phyloP scores from a whole-genome alignment of 1,140 invertebrate genomes.

The Augochlora pura region DNA sequence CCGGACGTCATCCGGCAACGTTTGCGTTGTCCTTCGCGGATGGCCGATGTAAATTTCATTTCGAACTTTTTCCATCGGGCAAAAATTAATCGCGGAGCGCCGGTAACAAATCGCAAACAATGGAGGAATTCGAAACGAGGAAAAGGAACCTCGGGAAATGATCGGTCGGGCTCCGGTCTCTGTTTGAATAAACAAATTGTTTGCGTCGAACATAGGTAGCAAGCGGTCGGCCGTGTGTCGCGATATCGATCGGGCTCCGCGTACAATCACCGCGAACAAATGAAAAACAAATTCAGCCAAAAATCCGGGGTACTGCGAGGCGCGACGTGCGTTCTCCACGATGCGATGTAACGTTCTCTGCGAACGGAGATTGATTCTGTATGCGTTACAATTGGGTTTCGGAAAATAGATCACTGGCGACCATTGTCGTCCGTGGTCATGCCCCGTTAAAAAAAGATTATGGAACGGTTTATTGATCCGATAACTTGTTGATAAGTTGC shows the following conservation, averaged over 20 bases:
- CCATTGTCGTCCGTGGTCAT: neutral
- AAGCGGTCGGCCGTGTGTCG: neutral
- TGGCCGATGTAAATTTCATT: neutral
- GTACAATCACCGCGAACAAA: conserved; percentile 6
- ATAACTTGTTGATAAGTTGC: too few species aligned
- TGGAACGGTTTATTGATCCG: too few species aligned
- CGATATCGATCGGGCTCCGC: neutral
- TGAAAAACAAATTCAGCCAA: conserved; percentile 15
- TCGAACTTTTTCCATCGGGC: neutral
- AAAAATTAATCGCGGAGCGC: neutral
- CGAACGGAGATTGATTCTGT: neutral
- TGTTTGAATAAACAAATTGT: conserved; percentile 8
- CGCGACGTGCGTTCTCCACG: too few species aligned
- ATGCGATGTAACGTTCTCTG: neutral
- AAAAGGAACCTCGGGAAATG: neutral
- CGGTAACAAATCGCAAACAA: neutral
- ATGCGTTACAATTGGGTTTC: neutral
- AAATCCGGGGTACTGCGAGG: neutral
- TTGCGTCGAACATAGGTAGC: neutral
- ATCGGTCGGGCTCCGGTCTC: neutral
- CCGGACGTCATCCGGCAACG: neutral
- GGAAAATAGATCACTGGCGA: neutral
- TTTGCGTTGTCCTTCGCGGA: neutral
- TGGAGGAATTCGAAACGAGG: neutral
- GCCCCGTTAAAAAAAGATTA: too few species aligned